Percentiles rank a stretch among this genome's conserved stretches.
Evolutionary conservation across 64 coral and sea anemone genomes (phyloP).

Genomic region (Montipora foliosa): DNA sequence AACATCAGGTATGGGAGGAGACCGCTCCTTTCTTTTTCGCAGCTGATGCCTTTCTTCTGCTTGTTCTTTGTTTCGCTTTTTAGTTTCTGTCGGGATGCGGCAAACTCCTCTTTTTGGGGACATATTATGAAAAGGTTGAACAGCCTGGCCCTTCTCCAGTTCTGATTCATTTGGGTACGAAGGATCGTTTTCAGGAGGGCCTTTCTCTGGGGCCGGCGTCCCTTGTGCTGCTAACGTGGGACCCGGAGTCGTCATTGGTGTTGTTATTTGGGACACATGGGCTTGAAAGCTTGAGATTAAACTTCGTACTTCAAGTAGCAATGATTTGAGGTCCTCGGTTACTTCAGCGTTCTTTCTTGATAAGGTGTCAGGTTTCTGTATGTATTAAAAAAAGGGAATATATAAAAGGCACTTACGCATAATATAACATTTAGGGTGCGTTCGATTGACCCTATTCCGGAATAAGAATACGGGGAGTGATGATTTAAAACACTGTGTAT

Average conservation of each 20-base stretch:
- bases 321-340: slow-evolving; percentile 50
- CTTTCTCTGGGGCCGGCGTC: background rate
- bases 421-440: too few species aligned
- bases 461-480: too few species aligned
- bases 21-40: background rate
- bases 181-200: background rate
- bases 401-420: too few species aligned
- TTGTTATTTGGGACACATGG: slow-evolving; percentile 27
- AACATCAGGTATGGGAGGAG: background rate
- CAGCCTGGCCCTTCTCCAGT: background rate
- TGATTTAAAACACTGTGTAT: too few species aligned
- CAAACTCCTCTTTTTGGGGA: background rate
- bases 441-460: too few species aligned
- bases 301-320: slow-evolving; percentile 61
- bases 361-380: background rate
- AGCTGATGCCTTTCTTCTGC: background rate
- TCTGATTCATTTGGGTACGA: background rate
- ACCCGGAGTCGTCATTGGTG: background rate
- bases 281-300: slow-evolving; percentile 67
- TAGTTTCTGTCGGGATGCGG: background rate
- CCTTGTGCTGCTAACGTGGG: background rate
- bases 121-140: background rate
- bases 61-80: background rate
- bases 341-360: slow-evolving; percentile 47
- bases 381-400: too few species aligned